These are phyloP conservation scores for Taenaris catops DNA, from an alignment of 2,888 invertebrate species.

Conservation along the genomic window DNA sequence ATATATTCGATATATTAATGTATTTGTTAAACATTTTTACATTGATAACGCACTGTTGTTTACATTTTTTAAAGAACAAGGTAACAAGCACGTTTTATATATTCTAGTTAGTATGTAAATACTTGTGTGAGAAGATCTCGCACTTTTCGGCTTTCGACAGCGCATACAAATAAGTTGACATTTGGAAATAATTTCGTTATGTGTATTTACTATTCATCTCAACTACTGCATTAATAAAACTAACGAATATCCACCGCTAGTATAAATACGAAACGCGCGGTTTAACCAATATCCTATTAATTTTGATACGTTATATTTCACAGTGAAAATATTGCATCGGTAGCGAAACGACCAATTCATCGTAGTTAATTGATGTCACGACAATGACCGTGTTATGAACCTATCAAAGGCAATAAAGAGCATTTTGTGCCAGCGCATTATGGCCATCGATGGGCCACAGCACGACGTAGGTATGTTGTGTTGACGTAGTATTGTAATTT, in stretches of 20 bases:
- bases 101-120: too few species aligned
- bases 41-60: too few species aligned
- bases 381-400: slow-evolving; percentile 46
- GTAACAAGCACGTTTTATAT: too few species aligned
- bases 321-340: slow-evolving; percentile 35
- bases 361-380: slow-evolving; percentile 47
- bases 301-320: slow-evolving; percentile 38
- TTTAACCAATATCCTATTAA: slow-evolving; percentile 31
- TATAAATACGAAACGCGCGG: neutral
- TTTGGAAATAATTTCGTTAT: too few species aligned
- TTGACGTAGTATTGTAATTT: neutral
- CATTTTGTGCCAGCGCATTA: slow-evolving; percentile 26
- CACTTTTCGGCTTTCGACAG: too few species aligned
- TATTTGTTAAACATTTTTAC: too few species aligned
- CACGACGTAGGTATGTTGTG: slow-evolving; percentile 9
- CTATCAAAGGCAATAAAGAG: slow-evolving; percentile 38
- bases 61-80: too few species aligned
- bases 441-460: slow-evolving; percentile 20
- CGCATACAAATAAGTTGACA: too few species aligned
- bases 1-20: too few species aligned
- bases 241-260: slow-evolving; percentile 2
- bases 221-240: slow-evolving; percentile 3
- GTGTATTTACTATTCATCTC: too few species aligned
- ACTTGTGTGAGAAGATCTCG: too few species aligned
- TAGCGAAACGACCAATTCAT: slow-evolving; percentile 39